Conservation (phyloP, 2,888 invertebrate genomes). For the Agapostemon virescens region DNA sequence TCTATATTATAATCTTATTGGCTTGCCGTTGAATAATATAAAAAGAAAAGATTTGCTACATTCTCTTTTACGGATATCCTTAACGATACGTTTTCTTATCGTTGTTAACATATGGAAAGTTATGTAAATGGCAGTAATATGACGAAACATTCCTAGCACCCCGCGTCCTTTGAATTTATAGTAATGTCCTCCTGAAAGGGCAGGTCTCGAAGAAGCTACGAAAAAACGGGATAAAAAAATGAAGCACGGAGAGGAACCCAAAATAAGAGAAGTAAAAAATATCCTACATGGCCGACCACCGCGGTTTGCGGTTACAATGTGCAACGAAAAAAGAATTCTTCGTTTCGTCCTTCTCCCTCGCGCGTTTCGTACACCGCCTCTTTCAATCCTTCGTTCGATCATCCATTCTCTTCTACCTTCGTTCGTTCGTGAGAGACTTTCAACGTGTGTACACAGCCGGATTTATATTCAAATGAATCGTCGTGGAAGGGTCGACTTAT, state of each 20-base stretch:
- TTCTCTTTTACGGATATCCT: background rate
- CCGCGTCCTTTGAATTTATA: constrained; percentile 3
- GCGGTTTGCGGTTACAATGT: constrained; percentile 70
- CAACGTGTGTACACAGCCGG: constrained; percentile 60
- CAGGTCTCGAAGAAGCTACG: constrained; percentile 8
- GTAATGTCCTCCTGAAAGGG: background rate
- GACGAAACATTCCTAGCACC: background rate
- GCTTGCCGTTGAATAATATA: background rate
- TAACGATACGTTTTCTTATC: background rate
- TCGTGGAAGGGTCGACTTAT: constrained; percentile 65
- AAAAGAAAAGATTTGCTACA: background rate
- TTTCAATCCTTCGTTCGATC: constrained; percentile 19
- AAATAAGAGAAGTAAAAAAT: constrained; percentile 65
- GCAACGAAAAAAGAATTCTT: constrained; percentile 54
- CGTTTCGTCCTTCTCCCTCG: constrained; percentile 50
- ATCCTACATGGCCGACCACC: constrained; percentile 58
- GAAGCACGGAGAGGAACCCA: constrained; percentile 42
- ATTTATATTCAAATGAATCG: constrained; percentile 69
- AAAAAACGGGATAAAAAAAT: constrained; percentile 34
- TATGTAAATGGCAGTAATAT: background rate
- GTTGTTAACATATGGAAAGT: background rate
- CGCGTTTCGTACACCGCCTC: constrained; percentile 4
- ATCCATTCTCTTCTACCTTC: constrained; percentile 22
- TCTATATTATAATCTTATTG: no score
- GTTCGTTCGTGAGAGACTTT: constrained; percentile 26